These are phyloP conservation scores for Melanotaenia trifasciata DNA, from an alignment of 2,797 vertebrate genomes.

Conservation along the genomic window DNA sequence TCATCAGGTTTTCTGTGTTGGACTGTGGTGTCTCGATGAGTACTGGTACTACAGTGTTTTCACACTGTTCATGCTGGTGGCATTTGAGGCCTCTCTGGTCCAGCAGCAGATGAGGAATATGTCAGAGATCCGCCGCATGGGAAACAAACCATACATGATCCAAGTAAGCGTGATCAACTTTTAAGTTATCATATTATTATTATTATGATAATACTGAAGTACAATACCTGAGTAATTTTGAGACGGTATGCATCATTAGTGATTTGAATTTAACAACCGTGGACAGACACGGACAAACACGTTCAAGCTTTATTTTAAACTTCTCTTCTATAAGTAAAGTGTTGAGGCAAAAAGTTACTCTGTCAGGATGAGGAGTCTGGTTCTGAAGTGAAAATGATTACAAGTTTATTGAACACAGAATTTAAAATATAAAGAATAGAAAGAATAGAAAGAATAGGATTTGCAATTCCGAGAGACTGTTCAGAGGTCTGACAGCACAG, in stretches of 20 bases:
- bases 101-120: slow-evolving; percentile 98
- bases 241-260: too few species aligned
- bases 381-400: too few species aligned
- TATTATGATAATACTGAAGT: neutral
- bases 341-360: too few species aligned
- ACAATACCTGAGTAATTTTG: too few species aligned
- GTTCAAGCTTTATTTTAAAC: neutral
- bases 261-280: neutral
- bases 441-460: too few species aligned
- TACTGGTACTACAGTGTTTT: slow-evolving; percentile 99
- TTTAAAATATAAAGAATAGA: too few species aligned
- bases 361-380: too few species aligned
- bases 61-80: slow-evolving; percentile 97
- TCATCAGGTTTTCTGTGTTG: slow-evolving; percentile 94
- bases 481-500: too few species aligned
- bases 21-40: slow-evolving; percentile 96
- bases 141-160: slow-evolving; percentile 95
- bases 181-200: neutral
- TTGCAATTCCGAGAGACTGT: too few species aligned
- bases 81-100: slow-evolving; percentile 95
- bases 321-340: neutral
- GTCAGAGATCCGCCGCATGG: slow-evolving; percentile 96
- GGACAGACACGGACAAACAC: neutral
- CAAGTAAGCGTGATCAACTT: slow-evolving; percentile 81
- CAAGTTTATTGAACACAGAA: too few species aligned